phyloP scores from a whole-genome alignment of 2,888 invertebrate genomes.

The Eupeodes luniger region DNA sequence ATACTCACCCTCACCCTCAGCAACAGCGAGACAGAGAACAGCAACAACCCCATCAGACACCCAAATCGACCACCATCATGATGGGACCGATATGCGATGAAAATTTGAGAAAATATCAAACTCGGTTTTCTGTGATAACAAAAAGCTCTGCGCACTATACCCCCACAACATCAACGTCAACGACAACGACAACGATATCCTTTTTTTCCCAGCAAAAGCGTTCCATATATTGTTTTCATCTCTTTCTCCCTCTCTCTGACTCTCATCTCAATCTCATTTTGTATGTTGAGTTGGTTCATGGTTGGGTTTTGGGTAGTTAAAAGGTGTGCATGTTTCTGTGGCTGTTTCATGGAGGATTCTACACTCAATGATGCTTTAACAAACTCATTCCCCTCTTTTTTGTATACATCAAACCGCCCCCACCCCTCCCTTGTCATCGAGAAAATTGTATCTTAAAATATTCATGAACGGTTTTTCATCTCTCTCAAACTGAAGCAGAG shows the following conservation, averaged over 20 bases:
- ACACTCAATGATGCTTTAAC: constrained; percentile 64
- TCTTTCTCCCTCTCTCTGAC: constrained; percentile 9
- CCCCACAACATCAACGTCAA: too few relatives aligned
- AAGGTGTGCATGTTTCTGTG: constrained; percentile 6
- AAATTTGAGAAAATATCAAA: constrained; percentile 1
- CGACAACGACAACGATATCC: not conserved
- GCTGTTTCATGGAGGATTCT: constrained; percentile 33
- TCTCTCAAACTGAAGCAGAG: constrained; percentile 80
- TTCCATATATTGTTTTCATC: not conserved
- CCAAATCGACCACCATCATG: not conserved
- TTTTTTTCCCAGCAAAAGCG: not conserved
- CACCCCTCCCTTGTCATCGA: not conserved
- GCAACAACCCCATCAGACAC: not conserved
- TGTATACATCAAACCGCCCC: not conserved
- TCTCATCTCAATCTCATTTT: constrained; percentile 13
- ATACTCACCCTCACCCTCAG: constrained; percentile 19
- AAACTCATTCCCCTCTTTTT: constrained; percentile 33
- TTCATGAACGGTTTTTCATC: constrained; percentile 80
- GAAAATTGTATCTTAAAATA: constrained; percentile 79
- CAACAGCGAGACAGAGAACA: not conserved
- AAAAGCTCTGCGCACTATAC: constrained; percentile 32
- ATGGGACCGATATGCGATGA: not conserved
- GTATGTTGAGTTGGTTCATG: not conserved
- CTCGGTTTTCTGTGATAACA: constrained; percentile 29
- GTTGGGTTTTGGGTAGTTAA: not conserved